phyloP scores from a whole-genome alignment of 2,113 vertebrate species.

The Lasiurus cinereus region DNA sequence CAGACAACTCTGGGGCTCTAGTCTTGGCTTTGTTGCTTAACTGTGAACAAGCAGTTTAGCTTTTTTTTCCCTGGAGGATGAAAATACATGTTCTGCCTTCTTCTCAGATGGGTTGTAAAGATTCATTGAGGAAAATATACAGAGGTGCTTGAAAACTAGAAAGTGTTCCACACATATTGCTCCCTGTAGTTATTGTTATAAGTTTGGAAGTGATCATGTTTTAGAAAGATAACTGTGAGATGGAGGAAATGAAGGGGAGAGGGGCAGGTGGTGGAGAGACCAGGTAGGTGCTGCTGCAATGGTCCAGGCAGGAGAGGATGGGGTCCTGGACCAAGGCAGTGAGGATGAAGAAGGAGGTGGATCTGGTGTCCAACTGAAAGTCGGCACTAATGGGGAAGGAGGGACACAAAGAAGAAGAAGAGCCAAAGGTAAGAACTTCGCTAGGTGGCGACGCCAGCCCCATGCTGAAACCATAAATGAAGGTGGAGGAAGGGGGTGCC shows the following conservation, averaged over 20 bases:
- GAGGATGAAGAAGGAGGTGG: not conserved
- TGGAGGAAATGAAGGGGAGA: not conserved
- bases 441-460: not conserved
- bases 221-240: not conserved
- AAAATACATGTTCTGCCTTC: not conserved
- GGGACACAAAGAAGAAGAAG: not conserved
- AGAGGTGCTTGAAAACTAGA: not conserved
- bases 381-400: not conserved
- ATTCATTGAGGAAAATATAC: not conserved
- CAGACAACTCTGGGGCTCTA: not conserved
- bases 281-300: not conserved
- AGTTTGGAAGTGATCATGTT: not conserved
- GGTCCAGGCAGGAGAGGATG: not conserved
- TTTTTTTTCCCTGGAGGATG: slow-evolving; percentile 27
- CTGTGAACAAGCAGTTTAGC: not conserved
- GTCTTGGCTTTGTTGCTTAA: not conserved
- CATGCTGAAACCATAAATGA: not conserved
- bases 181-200: not conserved
- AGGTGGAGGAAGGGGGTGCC: not conserved
- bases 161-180: not conserved
- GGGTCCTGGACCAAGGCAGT: not conserved
- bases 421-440: not conserved
- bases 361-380: not conserved
- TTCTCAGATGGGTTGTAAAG: not conserved
- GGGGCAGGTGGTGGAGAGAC: not conserved